Conservation (phyloP, 2,113 vertebrate genomes). For the Paradoxurus hermaphroditus region DNA sequence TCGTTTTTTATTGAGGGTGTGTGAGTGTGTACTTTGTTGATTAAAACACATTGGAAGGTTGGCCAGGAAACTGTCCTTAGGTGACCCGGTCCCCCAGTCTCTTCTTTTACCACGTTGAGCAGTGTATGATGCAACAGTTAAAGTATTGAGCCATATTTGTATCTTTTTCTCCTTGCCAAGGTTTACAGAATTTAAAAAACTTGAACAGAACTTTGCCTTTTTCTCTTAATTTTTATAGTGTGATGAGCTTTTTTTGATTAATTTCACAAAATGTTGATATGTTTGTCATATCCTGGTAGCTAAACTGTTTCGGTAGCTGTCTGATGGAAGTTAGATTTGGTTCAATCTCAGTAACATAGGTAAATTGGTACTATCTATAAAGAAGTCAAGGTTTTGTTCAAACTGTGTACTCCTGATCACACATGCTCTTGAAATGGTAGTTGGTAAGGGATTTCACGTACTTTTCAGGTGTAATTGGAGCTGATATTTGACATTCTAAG, state of each 20-base stretch:
- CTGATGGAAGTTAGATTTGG: slow-evolving; percentile 2
- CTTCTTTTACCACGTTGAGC: neutral
- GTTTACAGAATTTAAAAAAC: slow-evolving; percentile 36
- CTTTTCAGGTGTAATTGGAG: neutral
- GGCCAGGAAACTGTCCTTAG: slow-evolving; percentile 51
- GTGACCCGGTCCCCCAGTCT: neutral
- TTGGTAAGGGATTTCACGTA: neutral
- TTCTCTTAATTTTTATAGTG: neutral
- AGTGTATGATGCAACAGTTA: slow-evolving; percentile 46
- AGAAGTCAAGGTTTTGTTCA: neutral
- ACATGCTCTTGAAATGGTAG: neutral
- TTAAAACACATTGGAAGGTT: slow-evolving; percentile 35
- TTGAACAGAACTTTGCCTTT: neutral
- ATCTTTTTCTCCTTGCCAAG: neutral
- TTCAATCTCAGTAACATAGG: neutral
- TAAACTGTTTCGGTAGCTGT: neutral
- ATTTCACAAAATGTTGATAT: slow-evolving; percentile 1
- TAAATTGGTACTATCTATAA: neutral
- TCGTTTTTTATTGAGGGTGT: slow-evolving; percentile 24
- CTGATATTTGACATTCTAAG: slow-evolving; percentile 9
- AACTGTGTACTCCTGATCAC: neutral
- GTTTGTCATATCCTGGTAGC: neutral
- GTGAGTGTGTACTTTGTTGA: slow-evolving; percentile 28
- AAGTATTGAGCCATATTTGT: slow-evolving; percentile 34
- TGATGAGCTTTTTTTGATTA: neutral